Percentiles rank a stretch among this genome's conserved stretches.
Conservation (phyloP, 2,888 invertebrate species). For the Trichacis sp. region DNA sequence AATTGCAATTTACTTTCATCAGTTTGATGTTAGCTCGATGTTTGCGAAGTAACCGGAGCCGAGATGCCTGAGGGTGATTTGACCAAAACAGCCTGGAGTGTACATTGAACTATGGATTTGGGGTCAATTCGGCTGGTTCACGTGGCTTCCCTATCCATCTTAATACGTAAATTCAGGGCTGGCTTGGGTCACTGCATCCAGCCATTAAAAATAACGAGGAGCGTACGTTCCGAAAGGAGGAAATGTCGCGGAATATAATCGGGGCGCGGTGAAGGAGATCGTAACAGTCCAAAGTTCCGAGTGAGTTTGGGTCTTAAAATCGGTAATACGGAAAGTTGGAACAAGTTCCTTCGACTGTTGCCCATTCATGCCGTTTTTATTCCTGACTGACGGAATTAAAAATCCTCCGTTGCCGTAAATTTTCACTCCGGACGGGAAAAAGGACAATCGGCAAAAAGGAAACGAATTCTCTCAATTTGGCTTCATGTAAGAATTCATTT, state of each 20-base stretch:
- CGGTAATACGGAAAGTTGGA: constrained; percentile 41
- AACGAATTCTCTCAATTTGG: not conserved
- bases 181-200: too few relatives aligned
- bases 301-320: constrained; percentile 42
- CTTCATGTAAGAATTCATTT: not conserved
- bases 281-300: constrained; percentile 39
- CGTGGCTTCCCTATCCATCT: too few relatives aligned
- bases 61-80: too few relatives aligned
- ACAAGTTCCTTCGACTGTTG: constrained; percentile 34
- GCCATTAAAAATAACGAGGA: constrained; percentile 38
- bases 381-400: constrained; percentile 30
- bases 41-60: too few relatives aligned
- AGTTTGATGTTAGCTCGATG: too few relatives aligned
- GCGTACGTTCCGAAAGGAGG: constrained; percentile 32
- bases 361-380: constrained; percentile 34
- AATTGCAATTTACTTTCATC: too few relatives aligned
- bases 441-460: too few relatives aligned
- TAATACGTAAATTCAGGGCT: too few relatives aligned
- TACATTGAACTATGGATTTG: too few relatives aligned
- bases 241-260: constrained; percentile 31
- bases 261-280: constrained; percentile 20
- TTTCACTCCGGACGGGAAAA: too few relatives aligned
- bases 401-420: constrained; percentile 11
- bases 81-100: too few relatives aligned
- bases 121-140: too few relatives aligned